Percentiles rank a stretch among this genome's conserved stretches.
phyloP scores from a whole-genome alignment of 1,140 invertebrate species.

The Zaprionus capensis region DNA sequence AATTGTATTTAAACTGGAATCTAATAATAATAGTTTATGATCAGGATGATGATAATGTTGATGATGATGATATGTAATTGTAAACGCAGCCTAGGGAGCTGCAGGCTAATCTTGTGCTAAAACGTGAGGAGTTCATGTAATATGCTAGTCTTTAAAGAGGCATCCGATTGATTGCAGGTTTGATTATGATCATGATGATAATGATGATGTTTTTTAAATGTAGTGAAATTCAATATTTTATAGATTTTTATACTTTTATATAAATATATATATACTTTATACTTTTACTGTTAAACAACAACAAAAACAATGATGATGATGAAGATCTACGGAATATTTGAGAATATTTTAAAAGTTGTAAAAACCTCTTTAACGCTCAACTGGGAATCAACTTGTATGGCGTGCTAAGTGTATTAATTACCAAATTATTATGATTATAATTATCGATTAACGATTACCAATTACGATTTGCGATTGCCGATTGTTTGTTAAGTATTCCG shows the following conservation, averaged over 20 bases:
- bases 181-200: slow-evolving; percentile 45
- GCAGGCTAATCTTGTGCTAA: slow-evolving; percentile 61
- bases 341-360: slow-evolving; percentile 68
- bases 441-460: slow-evolving; percentile 44
- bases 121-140: slow-evolving; percentile 59
- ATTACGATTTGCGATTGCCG: slow-evolving; percentile 42
- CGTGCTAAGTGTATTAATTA: slow-evolving; percentile 1
- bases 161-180: slow-evolving; percentile 40
- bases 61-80: background rate
- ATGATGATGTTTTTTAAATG: slow-evolving; percentile 73
- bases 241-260: slow-evolving; percentile 83
- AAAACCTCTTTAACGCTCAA: slow-evolving; percentile 57
- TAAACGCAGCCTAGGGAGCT: background rate
- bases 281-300: slow-evolving; percentile 77
- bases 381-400: slow-evolving; percentile 43
- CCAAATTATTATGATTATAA: slow-evolving; percentile 4
- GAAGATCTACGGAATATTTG: slow-evolving; percentile 45
- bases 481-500: slow-evolving; percentile 64
- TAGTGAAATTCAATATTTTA: slow-evolving; percentile 82
- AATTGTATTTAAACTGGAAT: slow-evolving; percentile 66
- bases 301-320: slow-evolving; percentile 40
- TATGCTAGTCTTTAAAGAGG: slow-evolving; percentile 74
- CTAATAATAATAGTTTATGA: slow-evolving; percentile 48
- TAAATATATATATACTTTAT: slow-evolving; percentile 82
- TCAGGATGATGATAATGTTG: background rate